Conservation (phyloP, 2,888 invertebrate species). For the Drosophila lutescens region DNA sequence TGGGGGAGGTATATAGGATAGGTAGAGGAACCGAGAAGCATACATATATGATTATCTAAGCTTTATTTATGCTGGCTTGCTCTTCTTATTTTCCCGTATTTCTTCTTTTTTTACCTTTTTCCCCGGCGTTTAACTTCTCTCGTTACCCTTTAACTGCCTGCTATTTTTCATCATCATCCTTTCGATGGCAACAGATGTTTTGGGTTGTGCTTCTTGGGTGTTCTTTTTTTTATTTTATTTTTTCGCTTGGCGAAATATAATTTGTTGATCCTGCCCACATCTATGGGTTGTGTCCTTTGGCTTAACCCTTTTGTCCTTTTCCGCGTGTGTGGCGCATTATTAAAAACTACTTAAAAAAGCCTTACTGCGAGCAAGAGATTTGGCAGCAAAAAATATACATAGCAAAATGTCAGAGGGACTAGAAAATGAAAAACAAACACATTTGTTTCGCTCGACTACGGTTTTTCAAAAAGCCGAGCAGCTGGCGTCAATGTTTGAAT, state of each 20-base stretch:
- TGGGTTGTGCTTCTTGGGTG: conserved; percentile 21
- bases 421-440: conserved; percentile 76
- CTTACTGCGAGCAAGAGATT: conserved; percentile 43
- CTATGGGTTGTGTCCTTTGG: conserved; percentile 40
- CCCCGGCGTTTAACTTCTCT: conserved; percentile 14
- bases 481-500: conserved; percentile 74
- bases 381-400: conserved; percentile 25
- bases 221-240: conserved; percentile 9
- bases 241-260: conserved; percentile 22
- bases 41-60: conserved; percentile 47
- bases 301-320: conserved; percentile 51
- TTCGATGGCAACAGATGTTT: conserved; percentile 47
- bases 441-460: conserved; percentile 60
- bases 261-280: conserved; percentile 47
- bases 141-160: conserved; percentile 24
- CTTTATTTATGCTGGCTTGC: conserved; percentile 41
- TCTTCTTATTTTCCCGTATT: conserved; percentile 2
- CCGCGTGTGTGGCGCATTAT: conserved; percentile 71
- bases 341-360: conserved; percentile 73
- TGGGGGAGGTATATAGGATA: not conserved
- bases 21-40: not conserved
- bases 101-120: conserved; percentile 27
- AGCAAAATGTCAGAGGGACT: conserved; percentile 48
- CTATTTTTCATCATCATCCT: conserved; percentile 39
- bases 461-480: conserved; percentile 55